Percentiles rank a stretch among this genome's conserved stretches.
phyloP scores from a whole-genome alignment of 30 jellyfish, hydroid and myxozoan genomes.

The Chrysaora quinquecirrha region DNA sequence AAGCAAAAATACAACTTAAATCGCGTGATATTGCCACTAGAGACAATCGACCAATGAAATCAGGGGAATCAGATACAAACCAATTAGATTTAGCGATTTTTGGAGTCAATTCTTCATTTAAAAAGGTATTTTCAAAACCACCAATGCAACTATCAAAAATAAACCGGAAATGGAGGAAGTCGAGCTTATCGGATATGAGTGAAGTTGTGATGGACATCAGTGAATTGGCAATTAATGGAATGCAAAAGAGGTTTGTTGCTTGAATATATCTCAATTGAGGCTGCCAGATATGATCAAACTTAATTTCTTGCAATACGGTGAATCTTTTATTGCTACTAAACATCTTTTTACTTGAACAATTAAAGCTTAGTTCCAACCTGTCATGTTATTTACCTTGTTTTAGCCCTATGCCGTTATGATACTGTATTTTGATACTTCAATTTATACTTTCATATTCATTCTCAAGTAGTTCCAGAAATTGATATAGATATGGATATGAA shows the following conservation, averaged over 20 bases:
- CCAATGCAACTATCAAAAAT: not conserved
- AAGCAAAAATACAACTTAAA: not conserved
- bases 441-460: too few species aligned
- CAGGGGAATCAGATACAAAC: not conserved
- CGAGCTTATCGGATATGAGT: not conserved
- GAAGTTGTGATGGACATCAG: not conserved
- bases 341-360: not conserved
- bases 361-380: not conserved
- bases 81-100: slow-evolving; percentile 28
- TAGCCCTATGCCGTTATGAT: not conserved
- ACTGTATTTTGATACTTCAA: too few species aligned
- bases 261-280: not conserved
- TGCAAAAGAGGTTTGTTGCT: slow-evolving; percentile 10
- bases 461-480: too few species aligned
- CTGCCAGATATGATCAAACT: too few species aligned
- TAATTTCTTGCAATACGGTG: too few species aligned
- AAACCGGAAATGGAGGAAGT: slow-evolving; percentile 19
- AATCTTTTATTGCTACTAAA: not conserved
- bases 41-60: not conserved
- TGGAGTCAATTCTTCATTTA: slow-evolving; percentile 35
- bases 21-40: not conserved
- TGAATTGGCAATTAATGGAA: slow-evolving; percentile 29
- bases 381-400: not conserved
- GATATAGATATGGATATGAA: too few species aligned
- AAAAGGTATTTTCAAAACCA: not conserved